Percentiles rank a stretch among this genome's conserved stretches.
phyloP scores from a whole-genome alignment of 2,113 vertebrate genomes.

The Ctenodactylus gundi region DNA sequence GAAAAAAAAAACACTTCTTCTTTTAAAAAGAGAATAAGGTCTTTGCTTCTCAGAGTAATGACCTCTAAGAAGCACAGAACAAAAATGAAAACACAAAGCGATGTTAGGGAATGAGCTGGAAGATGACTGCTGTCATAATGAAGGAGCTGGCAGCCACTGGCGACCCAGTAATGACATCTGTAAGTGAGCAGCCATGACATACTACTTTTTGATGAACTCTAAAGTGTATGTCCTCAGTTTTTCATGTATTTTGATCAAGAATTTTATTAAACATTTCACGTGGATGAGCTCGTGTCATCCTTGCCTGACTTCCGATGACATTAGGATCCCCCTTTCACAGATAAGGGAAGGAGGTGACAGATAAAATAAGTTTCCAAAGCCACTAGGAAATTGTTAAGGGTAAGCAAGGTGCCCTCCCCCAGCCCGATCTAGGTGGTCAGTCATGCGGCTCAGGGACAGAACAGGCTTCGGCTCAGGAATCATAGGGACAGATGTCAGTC shows the following conservation, averaged over 20 bases:
- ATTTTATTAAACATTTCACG: neutral
- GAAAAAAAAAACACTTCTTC: neutral
- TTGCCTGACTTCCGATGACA: neutral
- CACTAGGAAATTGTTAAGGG: neutral
- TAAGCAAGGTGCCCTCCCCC: neutral
- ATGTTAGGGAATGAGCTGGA: neutral
- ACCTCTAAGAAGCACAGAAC: neutral
- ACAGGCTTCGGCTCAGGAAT: neutral
- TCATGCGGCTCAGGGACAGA: neutral
- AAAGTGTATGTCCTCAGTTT: neutral
- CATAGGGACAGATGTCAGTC: neutral
- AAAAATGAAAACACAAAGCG: neutral
- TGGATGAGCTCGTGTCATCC: neutral
- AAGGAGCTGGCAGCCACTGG: neutral
- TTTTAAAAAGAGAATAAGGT: neutral
- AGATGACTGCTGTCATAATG: neutral
- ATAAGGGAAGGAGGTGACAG: neutral
- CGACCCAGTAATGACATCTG: too few relatives aligned
- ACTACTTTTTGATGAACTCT: neutral
- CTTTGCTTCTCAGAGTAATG: neutral
- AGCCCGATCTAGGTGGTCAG: too few relatives aligned
- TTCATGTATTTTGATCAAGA: neutral
- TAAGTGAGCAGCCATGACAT: neutral
- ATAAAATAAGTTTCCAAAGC: neutral
- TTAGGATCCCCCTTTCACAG: neutral